These are phyloP conservation scores for Nothocercus julius DNA, from an alignment of 2,113 vertebrate genomes.

Conservation along the genomic window DNA sequence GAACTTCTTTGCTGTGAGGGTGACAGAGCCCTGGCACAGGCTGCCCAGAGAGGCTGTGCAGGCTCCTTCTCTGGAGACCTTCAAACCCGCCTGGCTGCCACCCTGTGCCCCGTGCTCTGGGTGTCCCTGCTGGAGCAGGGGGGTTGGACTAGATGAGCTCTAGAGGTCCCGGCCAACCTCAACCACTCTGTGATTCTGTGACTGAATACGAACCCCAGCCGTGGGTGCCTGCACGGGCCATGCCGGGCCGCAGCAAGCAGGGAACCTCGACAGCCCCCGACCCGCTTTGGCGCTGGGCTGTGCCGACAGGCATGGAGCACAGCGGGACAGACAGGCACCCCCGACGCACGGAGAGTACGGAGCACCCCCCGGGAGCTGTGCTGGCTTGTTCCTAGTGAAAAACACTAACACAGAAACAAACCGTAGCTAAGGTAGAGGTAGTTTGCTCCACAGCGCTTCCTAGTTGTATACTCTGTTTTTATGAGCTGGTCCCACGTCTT, in stretches of 20 bases:
- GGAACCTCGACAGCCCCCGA: accelerated
- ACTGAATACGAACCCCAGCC: too few species aligned
- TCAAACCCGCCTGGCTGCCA: too few species aligned
- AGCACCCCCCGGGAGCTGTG: neutral
- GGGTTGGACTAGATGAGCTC: too few species aligned
- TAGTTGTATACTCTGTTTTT: neutral
- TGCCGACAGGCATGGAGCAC: neutral
- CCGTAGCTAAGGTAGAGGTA: neutral
- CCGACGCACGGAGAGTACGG: neutral
- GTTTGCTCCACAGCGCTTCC: neutral
- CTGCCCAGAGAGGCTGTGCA: too few species aligned
- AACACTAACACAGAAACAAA: neutral
- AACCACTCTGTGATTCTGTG: too few species aligned
- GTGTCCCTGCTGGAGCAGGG: too few species aligned
- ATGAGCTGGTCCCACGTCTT: neutral
- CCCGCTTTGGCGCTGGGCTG: neutral
- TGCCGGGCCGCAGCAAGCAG: neutral
- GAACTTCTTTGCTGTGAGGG: too few species aligned
- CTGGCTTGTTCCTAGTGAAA: neutral
- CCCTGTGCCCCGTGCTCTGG: too few species aligned
- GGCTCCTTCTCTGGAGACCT: too few species aligned
- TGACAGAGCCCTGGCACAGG: too few species aligned
- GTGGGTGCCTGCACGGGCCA: too few species aligned
- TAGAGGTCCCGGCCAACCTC: too few species aligned
- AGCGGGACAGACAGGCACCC: neutral